phyloP scores from a whole-genome alignment of 2,113 vertebrate species.

The Vanacampus margaritifer region DNA sequence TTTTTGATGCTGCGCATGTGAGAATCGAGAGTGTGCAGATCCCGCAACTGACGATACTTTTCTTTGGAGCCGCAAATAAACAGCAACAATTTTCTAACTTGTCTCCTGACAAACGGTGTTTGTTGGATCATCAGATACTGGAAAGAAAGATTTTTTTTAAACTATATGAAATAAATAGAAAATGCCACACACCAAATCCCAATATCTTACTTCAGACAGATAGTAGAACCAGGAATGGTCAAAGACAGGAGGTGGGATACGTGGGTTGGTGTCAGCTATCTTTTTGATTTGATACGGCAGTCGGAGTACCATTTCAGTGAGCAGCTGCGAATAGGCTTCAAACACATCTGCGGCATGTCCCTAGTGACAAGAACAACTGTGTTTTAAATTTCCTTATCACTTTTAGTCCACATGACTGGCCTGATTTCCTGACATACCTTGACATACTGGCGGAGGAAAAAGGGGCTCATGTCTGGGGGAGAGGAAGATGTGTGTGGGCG shows the following conservation, averaged over 20 bases:
- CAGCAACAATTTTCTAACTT: constrained; percentile 93
- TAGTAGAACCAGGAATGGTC: constrained; percentile 99
- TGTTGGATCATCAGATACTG: constrained; percentile 99
- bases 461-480: constrained; percentile 97
- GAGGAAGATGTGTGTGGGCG: constrained; percentile 92
- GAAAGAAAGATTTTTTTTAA: not conserved
- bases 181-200: not conserved
- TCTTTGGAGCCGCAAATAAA: constrained; percentile 99
- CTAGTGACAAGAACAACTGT: constrained; percentile 58
- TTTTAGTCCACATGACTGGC: not conserved
- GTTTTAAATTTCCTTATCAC: not conserved
- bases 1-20: constrained; percentile 93
- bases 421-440: constrained; percentile 74
- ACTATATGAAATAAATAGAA: not conserved
- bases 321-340: constrained; percentile 95
- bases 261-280: constrained; percentile 92
- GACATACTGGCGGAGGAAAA: constrained; percentile 96
- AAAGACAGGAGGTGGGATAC: constrained; percentile 92
- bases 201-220: constrained; percentile 84
- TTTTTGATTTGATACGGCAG: constrained; percentile 99
- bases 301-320: constrained; percentile 97
- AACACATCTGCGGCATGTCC: constrained; percentile 97
- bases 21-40: constrained; percentile 94
- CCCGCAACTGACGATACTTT: constrained; percentile 94
- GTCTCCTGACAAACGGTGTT: constrained; percentile 93